These are phyloP conservation scores for Diabrotica virgifera DNA, from an alignment of 1,140 invertebrate species.

Conservation along the genomic window DNA sequence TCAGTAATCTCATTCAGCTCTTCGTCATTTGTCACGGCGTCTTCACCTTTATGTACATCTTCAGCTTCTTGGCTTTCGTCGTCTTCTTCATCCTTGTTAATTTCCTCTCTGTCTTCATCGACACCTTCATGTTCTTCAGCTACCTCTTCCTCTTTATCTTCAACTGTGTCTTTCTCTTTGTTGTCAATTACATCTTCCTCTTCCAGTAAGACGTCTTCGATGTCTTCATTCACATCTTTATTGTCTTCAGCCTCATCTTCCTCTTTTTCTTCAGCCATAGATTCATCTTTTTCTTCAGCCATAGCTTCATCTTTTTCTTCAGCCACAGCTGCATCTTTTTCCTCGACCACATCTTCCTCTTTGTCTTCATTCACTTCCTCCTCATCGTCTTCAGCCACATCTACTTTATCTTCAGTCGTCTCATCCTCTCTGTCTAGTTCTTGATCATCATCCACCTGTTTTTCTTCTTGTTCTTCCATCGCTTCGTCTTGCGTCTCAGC, in stretches of 20 bases:
- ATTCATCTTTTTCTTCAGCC: not conserved
- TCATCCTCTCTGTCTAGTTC: not conserved
- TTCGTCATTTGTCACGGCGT: not conserved
- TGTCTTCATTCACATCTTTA: not conserved
- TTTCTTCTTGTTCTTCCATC: not conserved
- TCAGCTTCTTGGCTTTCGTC: not conserved
- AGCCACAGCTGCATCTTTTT: not conserved
- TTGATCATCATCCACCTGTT: not conserved
- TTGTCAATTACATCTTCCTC: not conserved
- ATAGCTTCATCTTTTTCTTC: not conserved
- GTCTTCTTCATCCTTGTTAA: not conserved
- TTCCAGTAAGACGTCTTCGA: not conserved
- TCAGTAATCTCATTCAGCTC: no score
- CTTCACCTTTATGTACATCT: not conserved
- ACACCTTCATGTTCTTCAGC: not conserved
- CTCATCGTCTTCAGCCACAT: not conserved
- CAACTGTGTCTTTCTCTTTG: constrained; percentile 5
- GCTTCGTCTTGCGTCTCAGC: not conserved
- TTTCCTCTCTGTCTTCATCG: not conserved
- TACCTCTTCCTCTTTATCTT: not conserved
- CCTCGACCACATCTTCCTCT: not conserved
- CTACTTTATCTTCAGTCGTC: not conserved
- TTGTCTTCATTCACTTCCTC: constrained; percentile 1
- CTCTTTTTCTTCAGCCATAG: not conserved
- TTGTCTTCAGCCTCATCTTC: not conserved